phyloP scores from a whole-genome alignment of 2,888 invertebrate species.

The Lysandra bellargus region DNA sequence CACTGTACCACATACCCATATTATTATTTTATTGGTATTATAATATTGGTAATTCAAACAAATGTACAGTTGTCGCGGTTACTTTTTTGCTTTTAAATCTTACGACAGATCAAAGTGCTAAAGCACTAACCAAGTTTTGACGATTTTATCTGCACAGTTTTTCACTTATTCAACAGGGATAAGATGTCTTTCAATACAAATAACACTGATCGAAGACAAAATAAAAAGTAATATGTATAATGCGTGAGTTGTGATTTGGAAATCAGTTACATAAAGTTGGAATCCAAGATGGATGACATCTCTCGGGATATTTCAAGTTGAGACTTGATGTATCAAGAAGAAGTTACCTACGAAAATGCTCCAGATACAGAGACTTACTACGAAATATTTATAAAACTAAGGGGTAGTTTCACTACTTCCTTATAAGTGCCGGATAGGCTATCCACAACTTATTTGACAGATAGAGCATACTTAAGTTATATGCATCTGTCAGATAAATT shows the following conservation, averaged over 20 bases:
- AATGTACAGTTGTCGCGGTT: too few relatives aligned
- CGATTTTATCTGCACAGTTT: neutral
- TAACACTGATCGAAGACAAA: neutral
- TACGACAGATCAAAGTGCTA: too few relatives aligned
- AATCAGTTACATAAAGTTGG: slow-evolving; percentile 1
- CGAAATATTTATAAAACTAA: neutral
- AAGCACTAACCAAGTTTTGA: too few relatives aligned
- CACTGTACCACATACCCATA: too few relatives aligned
- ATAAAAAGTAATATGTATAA: neutral
- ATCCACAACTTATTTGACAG: too few relatives aligned
- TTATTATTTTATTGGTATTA: too few relatives aligned
- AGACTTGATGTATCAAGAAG: slow-evolving; percentile 1
- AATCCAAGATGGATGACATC: slow-evolving; percentile 13
- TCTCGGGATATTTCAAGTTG: neutral
- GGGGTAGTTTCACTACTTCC: too few relatives aligned
- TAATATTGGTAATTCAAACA: too few relatives aligned
- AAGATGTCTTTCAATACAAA: neutral
- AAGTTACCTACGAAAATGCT: neutral
- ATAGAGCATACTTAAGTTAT: too few relatives aligned
- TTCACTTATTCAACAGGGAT: neutral
- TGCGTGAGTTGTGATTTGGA: neutral
- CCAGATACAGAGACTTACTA: neutral
- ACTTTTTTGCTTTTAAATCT: too few relatives aligned
- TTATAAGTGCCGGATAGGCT: too few relatives aligned
- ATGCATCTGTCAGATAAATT: too few relatives aligned